Base-by-base conservation (phyloP, 1,140 invertebrate species). In the Cydia strobilella region DNA sequence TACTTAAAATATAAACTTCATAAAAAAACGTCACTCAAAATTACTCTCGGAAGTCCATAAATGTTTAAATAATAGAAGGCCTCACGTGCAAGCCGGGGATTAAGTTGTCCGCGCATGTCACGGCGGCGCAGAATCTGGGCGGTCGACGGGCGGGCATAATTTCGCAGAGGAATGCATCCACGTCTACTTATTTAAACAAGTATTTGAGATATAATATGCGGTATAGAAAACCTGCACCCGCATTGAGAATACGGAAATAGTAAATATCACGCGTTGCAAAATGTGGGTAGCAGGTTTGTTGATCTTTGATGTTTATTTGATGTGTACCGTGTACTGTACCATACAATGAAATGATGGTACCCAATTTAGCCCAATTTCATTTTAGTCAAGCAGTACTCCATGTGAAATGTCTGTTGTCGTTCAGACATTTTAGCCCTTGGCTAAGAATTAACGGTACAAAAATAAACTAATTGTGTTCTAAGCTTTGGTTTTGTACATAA, bases 121-220 rank as follows among this genome's bases (percentile, higher is more conserved):
- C 54, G 54, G 7, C 54, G 18, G 54, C 54, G 48, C 48, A 51
- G 48, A 51, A 23, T 59, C 54, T 59, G 54, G 54, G 54, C 54
- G 54, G 54, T 59, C 54, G 54, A 59, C 54, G 20, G 18, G 18
- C 54, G 54, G 20, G 18, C 23, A 59, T 59, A 59, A 59, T 59
- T 59, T 59, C 18, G 15, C 9, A 23, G n/a, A 18, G 54, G 54
- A 59, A 59, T 59, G 18, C 54, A 20, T 59, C 54, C 54, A 59
- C 51, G 51, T 59, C 20, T 59, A 59, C 54, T 59, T 59, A 59
- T 20, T 59, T 59, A 3, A 23, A 59, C 54, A 59, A 59, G 54
- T 59, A 59, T 59, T 59, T 59, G 54, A 59, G 54, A 23, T 59
- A 59, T 59, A 59, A 59, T 59, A 59, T 59, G 54, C 54, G 54